Evolutionary conservation across 2,797 vertebrate species (phyloP), one percentile per base, ranked within the genome.

Genomic region (Taeniopygia guttata): DNA sequence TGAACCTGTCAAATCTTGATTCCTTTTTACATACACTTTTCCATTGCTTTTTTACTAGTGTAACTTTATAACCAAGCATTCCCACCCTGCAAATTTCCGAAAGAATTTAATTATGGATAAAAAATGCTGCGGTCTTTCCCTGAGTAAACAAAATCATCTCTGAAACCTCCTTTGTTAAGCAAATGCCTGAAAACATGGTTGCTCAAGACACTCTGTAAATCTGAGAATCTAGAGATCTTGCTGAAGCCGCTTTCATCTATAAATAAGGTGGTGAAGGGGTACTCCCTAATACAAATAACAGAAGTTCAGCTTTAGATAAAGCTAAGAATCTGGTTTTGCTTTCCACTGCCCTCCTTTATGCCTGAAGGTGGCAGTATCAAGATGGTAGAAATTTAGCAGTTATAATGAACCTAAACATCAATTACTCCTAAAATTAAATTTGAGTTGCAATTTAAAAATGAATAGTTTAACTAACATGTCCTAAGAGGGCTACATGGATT

Each of bases 301-400:
- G 14, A 68, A 74, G 6, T 70, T 85, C 45, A 83, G 36, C 25
- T 89, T 72, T 34, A 36, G 15, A 32, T 51, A 46, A 26, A 83
- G 42, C 4, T n/a, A 34, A 54, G 45, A 21, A 60, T 59, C 11
- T 64, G 8, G 1, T 46, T 90, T 68, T 34, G 10, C 32, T 78
- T 68, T 30, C 25, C 32, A 55, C 49, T 51, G 16, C 58, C 42
- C 7, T 73, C 22, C 5, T 76, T 55, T 60, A 36, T 25, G 54
- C 75, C 94, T 96, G 68, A 95, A 87, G 90, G 59, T 89, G 88
- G 90, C 86, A 94, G 91, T 48, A 92, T 76, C 76, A 92, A 94
- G 48, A 94, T 95, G 63, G 19, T 87, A 89, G 59, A 70, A 87
- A 88, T 83, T 82, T 52, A 52, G 18, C 38, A 68, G 21, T 42